phyloP scores from a whole-genome alignment of 2,797 vertebrate genomes.

The Clarias pachynema region DNA sequence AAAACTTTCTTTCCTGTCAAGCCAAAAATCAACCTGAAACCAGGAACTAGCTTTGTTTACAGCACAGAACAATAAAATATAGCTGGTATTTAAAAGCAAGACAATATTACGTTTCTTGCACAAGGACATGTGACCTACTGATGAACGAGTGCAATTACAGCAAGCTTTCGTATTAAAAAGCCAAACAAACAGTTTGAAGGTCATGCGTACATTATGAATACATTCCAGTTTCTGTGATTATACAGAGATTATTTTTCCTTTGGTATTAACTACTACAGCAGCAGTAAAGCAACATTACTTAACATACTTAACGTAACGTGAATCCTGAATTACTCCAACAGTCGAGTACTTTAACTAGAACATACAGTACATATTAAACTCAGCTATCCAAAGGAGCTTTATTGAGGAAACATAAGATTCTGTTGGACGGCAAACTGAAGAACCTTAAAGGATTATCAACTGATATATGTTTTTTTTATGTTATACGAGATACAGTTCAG shows the following conservation, averaged over 20 bases:
- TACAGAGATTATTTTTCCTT: neutral
- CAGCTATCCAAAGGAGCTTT: neutral
- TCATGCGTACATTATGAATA: neutral
- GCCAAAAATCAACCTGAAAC: slow-evolving; percentile 1
- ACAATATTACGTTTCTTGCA: neutral
- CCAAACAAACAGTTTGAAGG: neutral
- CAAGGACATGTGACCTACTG: neutral
- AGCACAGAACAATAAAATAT: neutral
- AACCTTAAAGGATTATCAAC: neutral
- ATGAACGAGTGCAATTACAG: neutral
- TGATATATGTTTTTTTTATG: neutral
- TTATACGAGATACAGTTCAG: neutral
- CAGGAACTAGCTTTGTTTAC: neutral
- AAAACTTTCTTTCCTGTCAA: neutral
- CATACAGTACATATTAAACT: neutral
- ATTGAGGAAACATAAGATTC: neutral
- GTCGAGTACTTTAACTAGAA: neutral
- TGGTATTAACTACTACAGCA: neutral
- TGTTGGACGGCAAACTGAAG: neutral
- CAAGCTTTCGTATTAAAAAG: neutral
- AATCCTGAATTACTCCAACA: neutral
- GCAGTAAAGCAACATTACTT: neutral
- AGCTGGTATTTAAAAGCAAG: neutral
- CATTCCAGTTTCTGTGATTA: neutral
- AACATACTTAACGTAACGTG: neutral